A percentile compares a stretch with the other conserved stretches of the same genome.
phyloP scores from a whole-genome alignment of 1,140 invertebrate species.

The Trypoxylus dichotomus region DNA sequence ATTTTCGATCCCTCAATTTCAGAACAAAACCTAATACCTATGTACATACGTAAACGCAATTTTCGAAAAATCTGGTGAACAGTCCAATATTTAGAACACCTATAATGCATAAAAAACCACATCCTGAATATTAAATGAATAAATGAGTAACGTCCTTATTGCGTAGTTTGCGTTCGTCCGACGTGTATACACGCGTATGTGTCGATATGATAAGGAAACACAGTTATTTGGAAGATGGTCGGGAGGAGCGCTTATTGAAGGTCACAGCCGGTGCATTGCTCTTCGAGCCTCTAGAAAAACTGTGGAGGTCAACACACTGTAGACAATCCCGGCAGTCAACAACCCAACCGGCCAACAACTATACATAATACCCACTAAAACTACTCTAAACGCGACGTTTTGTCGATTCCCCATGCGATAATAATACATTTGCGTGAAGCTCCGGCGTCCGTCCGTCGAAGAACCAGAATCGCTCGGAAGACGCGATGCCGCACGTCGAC shows the following conservation, averaged over 20 bases:
- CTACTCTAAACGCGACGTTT: neutral
- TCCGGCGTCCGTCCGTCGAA: neutral
- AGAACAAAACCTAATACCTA: too few relatives aligned
- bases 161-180: too few relatives aligned
- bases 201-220: neutral
- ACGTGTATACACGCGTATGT: neutral
- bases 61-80: too few relatives aligned
- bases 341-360: slow-evolving; percentile 1
- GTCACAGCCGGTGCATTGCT: neutral
- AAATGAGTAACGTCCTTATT: too few relatives aligned
- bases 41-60: too few relatives aligned
- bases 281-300: neutral
- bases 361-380: slow-evolving; percentile 7
- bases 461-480: neutral
- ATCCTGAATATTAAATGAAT: too few relatives aligned
- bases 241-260: slow-evolving; percentile 1
- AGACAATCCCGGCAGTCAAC: slow-evolving; percentile 1
- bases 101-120: too few relatives aligned
- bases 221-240: slow-evolving; percentile 6
- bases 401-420: neutral
- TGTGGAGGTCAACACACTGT: slow-evolving; percentile 1
- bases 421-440: neutral
- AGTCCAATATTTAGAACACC: too few relatives aligned
- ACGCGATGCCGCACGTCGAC: neutral
- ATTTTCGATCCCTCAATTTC: too few relatives aligned